phyloP scores from a whole-genome alignment of 2,797 vertebrate species.

The Setipinna tenuifilis region DNA sequence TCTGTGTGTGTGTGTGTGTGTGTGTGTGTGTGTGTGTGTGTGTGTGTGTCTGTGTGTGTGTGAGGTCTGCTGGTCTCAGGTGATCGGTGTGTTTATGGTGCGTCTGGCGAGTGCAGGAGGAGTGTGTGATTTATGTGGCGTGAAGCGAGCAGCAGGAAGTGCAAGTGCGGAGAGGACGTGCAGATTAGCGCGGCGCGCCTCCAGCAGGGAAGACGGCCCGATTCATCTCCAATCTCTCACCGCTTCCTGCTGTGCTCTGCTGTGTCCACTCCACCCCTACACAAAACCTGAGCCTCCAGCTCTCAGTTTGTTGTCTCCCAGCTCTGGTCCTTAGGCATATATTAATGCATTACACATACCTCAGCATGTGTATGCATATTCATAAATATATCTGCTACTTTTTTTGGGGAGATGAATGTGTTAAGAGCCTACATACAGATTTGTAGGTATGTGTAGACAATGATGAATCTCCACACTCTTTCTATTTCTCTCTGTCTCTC shows the following conservation, averaged over 20 bases:
- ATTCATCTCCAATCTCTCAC: neutral
- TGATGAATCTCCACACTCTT: constrained; percentile 7
- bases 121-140: constrained; percentile 60
- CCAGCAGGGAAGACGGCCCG: neutral
- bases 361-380: neutral
- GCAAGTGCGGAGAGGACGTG: constrained; percentile 17
- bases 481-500: constrained; percentile 1
- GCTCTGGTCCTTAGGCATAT: neutral
- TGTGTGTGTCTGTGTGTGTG: neutral
- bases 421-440: neutral
- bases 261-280: neutral
- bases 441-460: neutral
- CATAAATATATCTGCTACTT: neutral
- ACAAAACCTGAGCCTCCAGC: neutral
- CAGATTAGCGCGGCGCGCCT: constrained; percentile 41
- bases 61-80: constrained; percentile 42
- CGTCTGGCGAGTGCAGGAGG: constrained; percentile 29
- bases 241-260: neutral
- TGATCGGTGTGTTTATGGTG: constrained; percentile 41
- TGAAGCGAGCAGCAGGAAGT: constrained; percentile 49
- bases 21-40: constrained; percentile 37
- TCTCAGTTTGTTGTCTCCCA: neutral
- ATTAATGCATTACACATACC: neutral
- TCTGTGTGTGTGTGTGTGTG: neutral
- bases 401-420: too few relatives aligned